Base-by-base conservation (phyloP, 2,113 vertebrate species). In the Pogona vitticeps region DNA sequence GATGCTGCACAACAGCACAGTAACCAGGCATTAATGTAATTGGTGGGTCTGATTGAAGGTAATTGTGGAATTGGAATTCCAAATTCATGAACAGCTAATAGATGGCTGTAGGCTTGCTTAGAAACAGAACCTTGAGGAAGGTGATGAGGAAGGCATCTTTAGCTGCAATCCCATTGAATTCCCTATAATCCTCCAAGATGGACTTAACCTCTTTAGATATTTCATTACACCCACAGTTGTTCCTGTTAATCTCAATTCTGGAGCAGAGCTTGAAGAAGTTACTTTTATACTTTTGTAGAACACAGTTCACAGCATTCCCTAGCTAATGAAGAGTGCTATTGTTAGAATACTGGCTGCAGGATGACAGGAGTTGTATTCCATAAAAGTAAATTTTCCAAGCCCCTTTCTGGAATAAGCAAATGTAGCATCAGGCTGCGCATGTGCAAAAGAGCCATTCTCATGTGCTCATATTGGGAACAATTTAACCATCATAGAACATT, bases 21-120 rank as follows among this genome's bases (percentile, higher is more conserved):
- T 71, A 61, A n/a, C 36, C 17, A 90, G 36, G 20, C 17, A 78
- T 12, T 77, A 88, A 83, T 8, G 75, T 31, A 73, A 83, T 6
- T 38, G 84, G 18, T 59, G 0, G 85, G 0, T 2, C 46, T 89
- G 89, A 40, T 56, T 9, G 71, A 75, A 81, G 42, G 33, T 46
- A 86, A 78, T 1, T 2, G 12, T 5, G 0, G 1, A 17, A 86
- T 0, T 82, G 33, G 61, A 77, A 26, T 80, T 87, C 87, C 82
- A 59, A 52, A 52, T 77, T 67, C 86, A 76, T 0, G 26, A 88
- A 33, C 28, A 73, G 13, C 52, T 88, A 52, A 67, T 63, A 52
- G 82, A 33, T 13, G 10, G 83, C 75, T 2, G 78, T 0, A 73
- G 0, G 65, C 0, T 88, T 6, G 2, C 1, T 67, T 3, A 91